These are phyloP conservation scores for Allygus modestus DNA, from an alignment of 2,888 invertebrate genomes.

Conservation along the genomic window DNA sequence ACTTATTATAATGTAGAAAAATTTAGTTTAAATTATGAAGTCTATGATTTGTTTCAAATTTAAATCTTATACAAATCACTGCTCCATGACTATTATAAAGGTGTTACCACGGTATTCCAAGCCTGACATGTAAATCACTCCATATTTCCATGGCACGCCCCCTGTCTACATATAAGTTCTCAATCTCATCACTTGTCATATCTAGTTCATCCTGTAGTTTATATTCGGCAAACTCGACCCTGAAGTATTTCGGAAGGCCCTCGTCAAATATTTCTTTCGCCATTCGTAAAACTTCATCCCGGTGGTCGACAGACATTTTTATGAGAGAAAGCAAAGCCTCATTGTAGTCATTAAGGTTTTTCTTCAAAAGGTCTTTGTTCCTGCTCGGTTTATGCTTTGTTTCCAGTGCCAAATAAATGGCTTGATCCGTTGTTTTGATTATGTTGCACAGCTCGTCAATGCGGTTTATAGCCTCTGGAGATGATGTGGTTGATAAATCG, in stretches of 20 bases:
- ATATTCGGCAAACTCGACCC: constrained; percentile 43
- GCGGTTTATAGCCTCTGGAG: constrained; percentile 1
- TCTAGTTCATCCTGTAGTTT: constrained; percentile 45
- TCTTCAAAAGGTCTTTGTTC: constrained; percentile 24
- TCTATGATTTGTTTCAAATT: no score
- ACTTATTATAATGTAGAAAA: no score
- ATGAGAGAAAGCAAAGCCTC: background rate
- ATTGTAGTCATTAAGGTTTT: constrained; percentile 32
- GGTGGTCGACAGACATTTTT: constrained; percentile 37
- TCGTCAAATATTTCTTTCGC: constrained; percentile 49
- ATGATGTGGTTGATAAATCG: constrained; percentile 8
- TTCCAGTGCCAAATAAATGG: constrained; percentile 36
- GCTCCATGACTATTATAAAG: no score
- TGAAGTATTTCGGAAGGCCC: constrained; percentile 38
- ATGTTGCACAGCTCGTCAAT: constrained; percentile 35
- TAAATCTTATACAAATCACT: no score
- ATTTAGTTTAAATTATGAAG: no score
- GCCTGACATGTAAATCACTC: constrained; percentile 8
- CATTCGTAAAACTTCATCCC: constrained; percentile 30
- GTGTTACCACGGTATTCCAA: constrained; percentile 40
- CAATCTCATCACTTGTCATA: constrained; percentile 41
- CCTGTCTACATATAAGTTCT: constrained; percentile 34
- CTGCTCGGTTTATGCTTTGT: constrained; percentile 32
- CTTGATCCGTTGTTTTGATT: constrained; percentile 17
- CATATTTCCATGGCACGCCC: constrained; percentile 41